Percentiles rank a stretch among this genome's conserved stretches.
Evolutionary conservation across 2,888 invertebrate species (phyloP).

Genomic region (Epinotia bilunana): DNA sequence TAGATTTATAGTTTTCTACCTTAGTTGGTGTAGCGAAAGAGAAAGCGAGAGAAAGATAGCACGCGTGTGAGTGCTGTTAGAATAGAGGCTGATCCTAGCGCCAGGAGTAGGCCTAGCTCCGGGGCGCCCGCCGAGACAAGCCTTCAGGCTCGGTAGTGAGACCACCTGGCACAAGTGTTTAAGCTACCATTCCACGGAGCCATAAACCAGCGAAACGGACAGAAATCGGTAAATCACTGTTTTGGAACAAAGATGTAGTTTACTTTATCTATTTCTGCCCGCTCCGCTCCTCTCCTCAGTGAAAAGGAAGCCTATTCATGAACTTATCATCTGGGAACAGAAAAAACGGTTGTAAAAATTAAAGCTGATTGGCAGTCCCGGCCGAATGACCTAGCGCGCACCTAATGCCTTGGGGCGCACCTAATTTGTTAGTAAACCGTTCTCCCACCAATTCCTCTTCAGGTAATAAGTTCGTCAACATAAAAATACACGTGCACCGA

Average conservation of each 20-base stretch:
- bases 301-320: slow-evolving; percentile 5
- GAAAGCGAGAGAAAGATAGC: slow-evolving; percentile 31
- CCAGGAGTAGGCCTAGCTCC: slow-evolving; percentile 14
- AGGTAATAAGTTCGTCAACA: slow-evolving; percentile 6
- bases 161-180: not conserved
- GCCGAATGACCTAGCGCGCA: not conserved
- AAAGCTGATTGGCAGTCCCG: not conserved
- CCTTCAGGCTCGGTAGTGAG: not conserved
- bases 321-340: not conserved
- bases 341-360: not conserved
- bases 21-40: slow-evolving; percentile 42
- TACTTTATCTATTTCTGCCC: not conserved
- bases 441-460: not conserved
- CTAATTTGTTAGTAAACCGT: not conserved
- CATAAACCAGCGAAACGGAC: not conserved
- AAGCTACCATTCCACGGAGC: not conserved
- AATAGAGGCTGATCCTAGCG: slow-evolving; percentile 27
- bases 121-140: slow-evolving; percentile 14
- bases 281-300: not conserved
- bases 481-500: not conserved
- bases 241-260: too few relatives aligned
- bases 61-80: slow-evolving; percentile 39
- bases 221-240: not conserved
- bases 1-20: slow-evolving; percentile 25
- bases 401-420: not conserved